Base-by-base conservation (phyloP, 2,888 invertebrate genomes). In the Idaea dimidiata region DNA sequence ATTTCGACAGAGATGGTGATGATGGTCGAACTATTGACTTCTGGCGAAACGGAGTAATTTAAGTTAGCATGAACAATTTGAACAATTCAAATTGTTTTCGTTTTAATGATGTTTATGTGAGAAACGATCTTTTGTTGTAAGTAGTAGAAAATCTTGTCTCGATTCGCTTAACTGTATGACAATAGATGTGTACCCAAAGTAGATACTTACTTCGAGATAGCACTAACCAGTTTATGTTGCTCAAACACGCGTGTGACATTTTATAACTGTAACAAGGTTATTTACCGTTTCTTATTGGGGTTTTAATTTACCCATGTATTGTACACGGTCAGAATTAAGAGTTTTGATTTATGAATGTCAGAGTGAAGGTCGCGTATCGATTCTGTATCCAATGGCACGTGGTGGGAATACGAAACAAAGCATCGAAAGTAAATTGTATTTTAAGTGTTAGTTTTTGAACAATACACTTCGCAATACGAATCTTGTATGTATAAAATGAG, bases 261-360 rank as follows among this genome's bases (percentile, higher is more conserved):
- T 89, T 85, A 83, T 85, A 89, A 87, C 85, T 87, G 87, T 89
- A 90, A 88, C 91, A 89, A 90, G 90, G 91, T 83, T 85, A 83
- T 77, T 80, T 82, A 86, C 83, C 81, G 83, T 81, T 56, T 85
- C 83, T 73, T 84, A 86, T 86, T 86, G 80, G 82, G 78, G 83
- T 81, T 56, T 17, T 85, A 81, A 84, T 72, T 67, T 78, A 79
- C 73, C 72, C 74, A 69, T 72, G 74, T 78, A 73, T 73, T 77
- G 73, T 77, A 75, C 79, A 79, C 73, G 81, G 80, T 77, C 79
- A 74, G 78, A 79, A 76, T 73, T 77, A 82, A 78, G 79, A 81
- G 77, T 72, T 74, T 75, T 80, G 81, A 82, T 81, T 83, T 80
- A 79, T 71, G 80, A 85, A 85, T 84, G 84, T 80, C 82, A 79